Evolutionary conservation across 2,888 invertebrate genomes (phyloP).

Genomic region (Drosophila kuntzei): DNA sequence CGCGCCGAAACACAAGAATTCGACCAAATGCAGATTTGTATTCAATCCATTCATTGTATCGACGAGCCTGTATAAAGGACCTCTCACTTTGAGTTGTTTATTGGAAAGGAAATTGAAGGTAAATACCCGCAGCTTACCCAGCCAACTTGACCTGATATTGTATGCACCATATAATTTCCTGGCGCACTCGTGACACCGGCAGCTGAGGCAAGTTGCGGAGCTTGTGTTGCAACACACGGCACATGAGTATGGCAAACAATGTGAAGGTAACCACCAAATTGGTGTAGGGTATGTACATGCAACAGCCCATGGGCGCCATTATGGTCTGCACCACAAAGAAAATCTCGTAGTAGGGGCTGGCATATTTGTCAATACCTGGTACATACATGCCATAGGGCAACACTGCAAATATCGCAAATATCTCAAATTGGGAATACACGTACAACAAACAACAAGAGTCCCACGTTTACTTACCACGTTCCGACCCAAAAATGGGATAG

Average conservation of each 20-base stretch:
- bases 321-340: slow-evolving; percentile 72
- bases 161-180: slow-evolving; percentile 77
- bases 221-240: slow-evolving; percentile 73
- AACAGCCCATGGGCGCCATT: slow-evolving; percentile 81
- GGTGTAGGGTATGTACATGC: slow-evolving; percentile 81
- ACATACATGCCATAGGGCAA: slow-evolving; percentile 78
- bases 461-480: slow-evolving; percentile 57
- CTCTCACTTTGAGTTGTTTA: slow-evolving; percentile 1
- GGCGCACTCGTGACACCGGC: slow-evolving; percentile 27
- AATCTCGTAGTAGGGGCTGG: slow-evolving; percentile 72
- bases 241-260: slow-evolving; percentile 76
- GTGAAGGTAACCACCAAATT: slow-evolving; percentile 77
- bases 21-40: slow-evolving; percentile 65
- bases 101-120: neutral
- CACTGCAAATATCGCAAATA: slow-evolving; percentile 55
- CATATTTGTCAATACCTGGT: slow-evolving; percentile 72
- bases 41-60: slow-evolving; percentile 64
- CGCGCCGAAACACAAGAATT: slow-evolving; percentile 77
- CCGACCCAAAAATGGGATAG: slow-evolving; percentile 74
- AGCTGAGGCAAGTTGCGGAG: slow-evolving; percentile 56
- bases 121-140: slow-evolving; percentile 56
- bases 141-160: slow-evolving; percentile 75
- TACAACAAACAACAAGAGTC: neutral
- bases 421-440: neutral
- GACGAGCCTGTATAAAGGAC: slow-evolving; percentile 33